Percentiles rank a stretch among this genome's conserved stretches.
These are phyloP conservation scores for Polyergus mexicanus DNA, from an alignment of 1,140 invertebrate genomes.

Conservation along the genomic window DNA sequence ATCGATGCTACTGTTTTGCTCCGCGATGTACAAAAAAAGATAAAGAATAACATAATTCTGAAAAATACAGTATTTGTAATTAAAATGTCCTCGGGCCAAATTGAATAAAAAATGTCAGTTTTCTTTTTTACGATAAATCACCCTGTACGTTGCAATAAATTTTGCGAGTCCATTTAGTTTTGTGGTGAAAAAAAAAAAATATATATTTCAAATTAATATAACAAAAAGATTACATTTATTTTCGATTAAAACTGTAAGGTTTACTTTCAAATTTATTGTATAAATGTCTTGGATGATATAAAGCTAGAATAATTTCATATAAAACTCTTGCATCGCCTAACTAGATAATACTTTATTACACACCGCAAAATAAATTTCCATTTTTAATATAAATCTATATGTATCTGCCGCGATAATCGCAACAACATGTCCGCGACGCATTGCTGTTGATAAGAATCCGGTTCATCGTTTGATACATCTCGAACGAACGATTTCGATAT, in stretches of 20 bases:
- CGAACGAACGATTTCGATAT: background rate
- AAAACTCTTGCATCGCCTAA: background rate
- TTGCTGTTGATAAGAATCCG: conserved; percentile 50
- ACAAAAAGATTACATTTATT: conserved; percentile 9
- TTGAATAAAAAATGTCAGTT: background rate
- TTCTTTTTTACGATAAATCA: background rate
- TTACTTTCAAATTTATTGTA: background rate
- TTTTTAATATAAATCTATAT: background rate
- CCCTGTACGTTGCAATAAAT: background rate
- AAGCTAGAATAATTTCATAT: background rate
- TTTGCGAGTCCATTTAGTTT: background rate
- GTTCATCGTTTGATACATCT: conserved; percentile 40
- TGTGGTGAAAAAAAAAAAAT: background rate
- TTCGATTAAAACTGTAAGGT: background rate
- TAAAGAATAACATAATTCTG: background rate
- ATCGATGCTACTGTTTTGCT: conserved; percentile 10
- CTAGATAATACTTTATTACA: background rate
- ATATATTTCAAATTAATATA: background rate
- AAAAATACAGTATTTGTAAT: conserved; percentile 9
- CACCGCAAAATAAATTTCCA: background rate
- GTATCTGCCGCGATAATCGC: conserved; percentile 41
- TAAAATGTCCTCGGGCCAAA: background rate
- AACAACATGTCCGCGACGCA: background rate
- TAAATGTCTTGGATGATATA: background rate
- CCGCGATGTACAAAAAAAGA: background rate